Evolutionary conservation across 2,888 invertebrate genomes (phyloP), one percentile per base, ranked within the genome.

Genomic region (Tupiocoris notatus): DNA sequence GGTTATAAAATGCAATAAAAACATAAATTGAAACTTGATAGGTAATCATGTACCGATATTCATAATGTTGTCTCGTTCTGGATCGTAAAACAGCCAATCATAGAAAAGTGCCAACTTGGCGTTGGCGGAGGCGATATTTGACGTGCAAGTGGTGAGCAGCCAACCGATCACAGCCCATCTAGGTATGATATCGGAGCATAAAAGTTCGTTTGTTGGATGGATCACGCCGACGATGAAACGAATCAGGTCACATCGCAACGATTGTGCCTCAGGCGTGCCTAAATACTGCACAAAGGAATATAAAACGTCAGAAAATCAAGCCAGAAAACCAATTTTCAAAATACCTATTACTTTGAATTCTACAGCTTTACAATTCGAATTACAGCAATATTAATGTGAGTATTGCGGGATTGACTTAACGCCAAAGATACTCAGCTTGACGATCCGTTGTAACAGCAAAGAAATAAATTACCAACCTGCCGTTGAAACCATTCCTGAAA

Each of bases 401-500:
- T n/a, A n/a, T n/a, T n/a, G n/a, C n/a, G n/a, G n/a, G n/a, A n/a
- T n/a, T n/a, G n/a, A n/a, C n/a, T n/a, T n/a, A n/a, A n/a, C n/a
- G n/a, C n/a, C n/a, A n/a, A n/a, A n/a, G n/a, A n/a, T n/a, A n/a
- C n/a, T n/a, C n/a, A n/a, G n/a, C n/a, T n/a, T n/a, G n/a, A n/a
- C n/a, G n/a, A n/a, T n/a, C n/a, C n/a, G n/a, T n/a, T n/a, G n/a
- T n/a, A n/a, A n/a, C n/a, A n/a, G n/a, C n/a, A n/a, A n/a, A n/a
- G n/a, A n/a, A n/a, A n/a, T n/a, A 75, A 20, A 61, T 0, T 9
- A 78, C 78, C 78, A 81, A 88, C 88, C 86, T 88, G 87, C 82
- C 92, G 88, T 85, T 95, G 94, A 85, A 96, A 95, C 96, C 96
- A 96, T 83, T 96, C 95, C 85, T 96, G 95, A 83, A 96, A 94